These are phyloP conservation scores for Drosophila paramelanica DNA, from an alignment of 2,888 invertebrate species.

Conservation along the genomic window DNA sequence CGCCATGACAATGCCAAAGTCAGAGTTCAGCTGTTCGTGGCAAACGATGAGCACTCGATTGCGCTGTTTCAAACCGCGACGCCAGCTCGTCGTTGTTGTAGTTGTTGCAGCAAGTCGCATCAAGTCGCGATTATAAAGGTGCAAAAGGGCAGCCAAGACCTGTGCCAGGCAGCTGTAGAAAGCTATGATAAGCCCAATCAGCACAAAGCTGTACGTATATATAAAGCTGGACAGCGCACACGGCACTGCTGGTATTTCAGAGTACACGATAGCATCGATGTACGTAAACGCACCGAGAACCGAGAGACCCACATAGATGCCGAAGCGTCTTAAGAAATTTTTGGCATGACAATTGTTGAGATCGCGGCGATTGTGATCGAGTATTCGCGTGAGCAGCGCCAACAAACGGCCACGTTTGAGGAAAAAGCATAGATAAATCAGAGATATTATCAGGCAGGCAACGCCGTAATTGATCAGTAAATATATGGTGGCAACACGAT, in stretches of 20 bases:
- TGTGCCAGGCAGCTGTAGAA: slow-evolving; percentile 58
- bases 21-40: slow-evolving; percentile 55
- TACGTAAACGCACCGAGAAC: slow-evolving; percentile 5
- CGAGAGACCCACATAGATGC: slow-evolving; percentile 32
- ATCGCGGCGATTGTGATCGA: slow-evolving; percentile 45
- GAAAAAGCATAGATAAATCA: slow-evolving; percentile 56
- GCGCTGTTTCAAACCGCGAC: slow-evolving; percentile 40
- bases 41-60: slow-evolving; percentile 60
- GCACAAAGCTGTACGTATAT: slow-evolving; percentile 41
- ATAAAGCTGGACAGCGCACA: slow-evolving; percentile 22
- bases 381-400: slow-evolving; percentile 42
- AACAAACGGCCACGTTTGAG: slow-evolving; percentile 32
- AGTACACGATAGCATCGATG: neutral
- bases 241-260: slow-evolving; percentile 1
- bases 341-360: slow-evolving; percentile 26
- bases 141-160: slow-evolving; percentile 50
- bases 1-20: slow-evolving; percentile 60
- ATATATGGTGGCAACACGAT: slow-evolving; percentile 65
- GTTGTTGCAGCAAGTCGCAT: slow-evolving; percentile 19
- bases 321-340: slow-evolving; percentile 35
- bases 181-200: slow-evolving; percentile 58
- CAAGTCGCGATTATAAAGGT: slow-evolving; percentile 54
- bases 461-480: slow-evolving; percentile 35
- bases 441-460: slow-evolving; percentile 53
- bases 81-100: slow-evolving; percentile 21